Evolutionary conservation across 2,888 invertebrate genomes (phyloP).

Genomic region (Chrysomela aeneicollis): DNA sequence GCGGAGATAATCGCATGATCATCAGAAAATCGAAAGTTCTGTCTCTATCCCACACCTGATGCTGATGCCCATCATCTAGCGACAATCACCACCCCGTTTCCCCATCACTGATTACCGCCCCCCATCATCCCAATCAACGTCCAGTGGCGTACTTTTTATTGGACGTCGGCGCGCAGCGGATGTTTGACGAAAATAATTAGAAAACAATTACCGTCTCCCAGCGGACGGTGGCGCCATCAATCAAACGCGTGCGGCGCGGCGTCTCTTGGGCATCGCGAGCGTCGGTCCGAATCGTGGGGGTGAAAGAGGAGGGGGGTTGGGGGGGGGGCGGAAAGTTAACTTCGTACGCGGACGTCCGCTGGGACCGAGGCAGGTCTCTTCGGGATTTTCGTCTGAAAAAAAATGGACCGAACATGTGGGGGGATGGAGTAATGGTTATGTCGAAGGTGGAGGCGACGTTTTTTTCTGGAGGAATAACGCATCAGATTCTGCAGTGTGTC

Average conservation of each 20-base stretch:
- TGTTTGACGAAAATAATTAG: slow-evolving; percentile 46
- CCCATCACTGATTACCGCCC: neutral
- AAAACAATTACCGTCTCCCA: slow-evolving; percentile 46
- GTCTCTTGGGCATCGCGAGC: slow-evolving; percentile 35
- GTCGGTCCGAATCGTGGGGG: slow-evolving; percentile 28
- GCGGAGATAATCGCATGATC: no score
- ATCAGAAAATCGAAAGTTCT: no score
- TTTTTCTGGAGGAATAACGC: neutral
- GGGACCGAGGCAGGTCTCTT: neutral
- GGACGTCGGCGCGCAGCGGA: slow-evolving; percentile 30
- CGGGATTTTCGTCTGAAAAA: slow-evolving; percentile 11
- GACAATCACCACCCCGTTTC: no score
- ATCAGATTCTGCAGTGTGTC: no score
- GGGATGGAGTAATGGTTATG: slow-evolving; percentile 10
- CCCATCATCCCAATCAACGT: slow-evolving; percentile 26
- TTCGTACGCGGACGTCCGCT: slow-evolving; percentile 23
- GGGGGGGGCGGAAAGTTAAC: slow-evolving; percentile 28
- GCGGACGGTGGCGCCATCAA: slow-evolving; percentile 45
- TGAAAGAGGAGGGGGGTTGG: neutral
- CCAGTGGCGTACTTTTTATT: slow-evolving; percentile 27
- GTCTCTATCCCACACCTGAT: no score
- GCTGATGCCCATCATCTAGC: no score
- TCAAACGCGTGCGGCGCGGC: slow-evolving; percentile 44
- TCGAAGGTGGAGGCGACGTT: neutral
- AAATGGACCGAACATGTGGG: slow-evolving; percentile 6